Conservation (phyloP, 2,113 vertebrate genomes). For the Vombatus ursinus region DNA sequence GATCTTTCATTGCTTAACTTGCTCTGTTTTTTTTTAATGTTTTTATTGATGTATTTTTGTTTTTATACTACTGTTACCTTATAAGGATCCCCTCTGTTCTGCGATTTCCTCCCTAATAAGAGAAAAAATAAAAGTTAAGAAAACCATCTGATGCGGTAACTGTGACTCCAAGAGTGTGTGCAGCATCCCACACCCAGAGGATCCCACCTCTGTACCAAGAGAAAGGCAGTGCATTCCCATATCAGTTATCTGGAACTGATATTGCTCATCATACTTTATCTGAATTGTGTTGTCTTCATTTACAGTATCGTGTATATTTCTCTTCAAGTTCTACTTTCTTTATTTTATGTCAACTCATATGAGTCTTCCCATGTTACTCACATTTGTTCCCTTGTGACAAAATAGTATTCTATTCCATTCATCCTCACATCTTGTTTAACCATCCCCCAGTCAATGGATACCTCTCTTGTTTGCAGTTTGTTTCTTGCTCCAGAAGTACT, state of each 20-base stretch:
- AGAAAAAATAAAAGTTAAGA: not conserved
- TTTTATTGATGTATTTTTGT: not conserved
- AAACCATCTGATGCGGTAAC: not conserved
- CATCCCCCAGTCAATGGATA: not conserved
- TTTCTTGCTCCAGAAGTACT: not conserved
- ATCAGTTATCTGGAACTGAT: not conserved
- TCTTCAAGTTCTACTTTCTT: not conserved
- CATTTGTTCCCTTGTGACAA: not conserved
- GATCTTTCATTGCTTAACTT: not conserved
- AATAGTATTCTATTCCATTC: not conserved
- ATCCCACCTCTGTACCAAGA: not conserved
- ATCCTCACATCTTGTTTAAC: not conserved
- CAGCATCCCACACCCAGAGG: not conserved
- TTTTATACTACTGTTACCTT: not conserved
- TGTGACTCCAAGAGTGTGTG: not conserved
- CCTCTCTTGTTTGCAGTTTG: not conserved
- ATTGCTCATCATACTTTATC: not conserved
- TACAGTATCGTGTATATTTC: not conserved
- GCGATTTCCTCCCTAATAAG: not conserved
- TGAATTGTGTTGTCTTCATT: not conserved
- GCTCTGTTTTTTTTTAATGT: not conserved
- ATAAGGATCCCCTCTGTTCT: not conserved
- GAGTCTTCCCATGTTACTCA: not conserved
- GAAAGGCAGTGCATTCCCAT: not conserved
- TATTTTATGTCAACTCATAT: not conserved